phyloP scores from a whole-genome alignment of 2,113 vertebrate genomes.

The Pterophyllum scalare region DNA sequence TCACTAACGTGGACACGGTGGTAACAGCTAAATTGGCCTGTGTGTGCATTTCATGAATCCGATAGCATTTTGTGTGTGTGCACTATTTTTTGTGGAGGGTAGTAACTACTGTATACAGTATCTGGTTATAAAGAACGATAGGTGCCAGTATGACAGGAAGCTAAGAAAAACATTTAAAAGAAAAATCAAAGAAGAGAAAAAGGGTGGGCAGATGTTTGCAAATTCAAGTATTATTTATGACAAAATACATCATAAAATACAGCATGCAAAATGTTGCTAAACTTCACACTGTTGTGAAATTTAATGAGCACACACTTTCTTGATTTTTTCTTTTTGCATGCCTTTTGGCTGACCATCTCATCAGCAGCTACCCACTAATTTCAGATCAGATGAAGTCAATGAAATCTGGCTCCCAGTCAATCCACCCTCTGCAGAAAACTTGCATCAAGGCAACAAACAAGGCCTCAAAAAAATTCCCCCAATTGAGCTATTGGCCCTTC shows the following conservation, averaged over 20 bases:
- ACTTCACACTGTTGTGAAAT: slow-evolving; percentile 18
- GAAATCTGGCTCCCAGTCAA: slow-evolving; percentile 49
- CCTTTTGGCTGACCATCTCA: slow-evolving; percentile 35
- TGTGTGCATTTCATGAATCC: no score
- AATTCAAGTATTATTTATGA: not conserved
- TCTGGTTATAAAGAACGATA: not conserved
- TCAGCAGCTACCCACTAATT: slow-evolving; percentile 46
- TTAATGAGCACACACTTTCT: slow-evolving; percentile 32
- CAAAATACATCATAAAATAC: not conserved
- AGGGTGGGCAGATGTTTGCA: not conserved
- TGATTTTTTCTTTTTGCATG: slow-evolving; percentile 1
- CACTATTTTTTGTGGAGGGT: no score
- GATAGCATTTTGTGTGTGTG: no score
- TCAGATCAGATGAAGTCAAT: slow-evolving; percentile 33
- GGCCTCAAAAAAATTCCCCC: not conserved
- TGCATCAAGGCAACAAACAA: slow-evolving; percentile 33
- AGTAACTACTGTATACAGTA: no score
- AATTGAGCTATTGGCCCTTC: slow-evolving; percentile 30
- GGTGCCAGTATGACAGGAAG: not conserved
- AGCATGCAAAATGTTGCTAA: not conserved
- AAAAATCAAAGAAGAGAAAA: not conserved
- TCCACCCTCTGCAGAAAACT: slow-evolving; percentile 23
- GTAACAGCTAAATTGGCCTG: no score
- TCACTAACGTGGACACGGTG: no score
- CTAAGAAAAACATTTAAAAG: not conserved